Percentiles rank a stretch among this genome's conserved stretches.
These are phyloP conservation scores for Lepidochrysops patricia DNA, from an alignment of 2,888 invertebrate genomes.

Conservation along the genomic window DNA sequence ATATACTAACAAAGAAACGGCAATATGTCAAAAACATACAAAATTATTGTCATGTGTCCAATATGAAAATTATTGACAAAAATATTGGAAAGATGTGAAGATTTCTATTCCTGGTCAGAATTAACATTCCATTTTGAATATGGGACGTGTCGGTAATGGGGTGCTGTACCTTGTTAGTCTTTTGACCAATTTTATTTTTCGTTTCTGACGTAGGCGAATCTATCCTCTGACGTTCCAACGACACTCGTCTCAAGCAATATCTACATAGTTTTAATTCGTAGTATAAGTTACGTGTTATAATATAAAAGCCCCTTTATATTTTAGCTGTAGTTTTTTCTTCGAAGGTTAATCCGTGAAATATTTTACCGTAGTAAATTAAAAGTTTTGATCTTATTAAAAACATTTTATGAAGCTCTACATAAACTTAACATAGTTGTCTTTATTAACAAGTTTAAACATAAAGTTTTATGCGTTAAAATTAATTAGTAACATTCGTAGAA, in stretches of 20 bases:
- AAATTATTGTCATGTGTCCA: too few species aligned
- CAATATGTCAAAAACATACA: too few species aligned
- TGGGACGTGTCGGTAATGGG: not conserved
- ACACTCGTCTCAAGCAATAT: conserved; percentile 13
- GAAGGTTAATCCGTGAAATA: not conserved
- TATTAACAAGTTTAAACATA: too few species aligned
- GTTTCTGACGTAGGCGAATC: not conserved
- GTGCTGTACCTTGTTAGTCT: conserved; percentile 5
- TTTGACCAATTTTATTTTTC: conserved; percentile 13
- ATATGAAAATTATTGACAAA: too few species aligned
- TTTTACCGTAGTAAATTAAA: not conserved
- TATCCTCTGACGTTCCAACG: conserved; percentile 13
- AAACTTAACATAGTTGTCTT: too few species aligned
- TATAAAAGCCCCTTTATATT: conserved; percentile 11
- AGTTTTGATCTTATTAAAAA: too few species aligned
- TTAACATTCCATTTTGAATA: not conserved
- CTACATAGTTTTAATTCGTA: not conserved
- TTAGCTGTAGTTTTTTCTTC: not conserved
- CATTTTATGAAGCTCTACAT: too few species aligned
- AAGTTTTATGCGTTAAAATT: too few species aligned
- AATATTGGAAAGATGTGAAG: too few species aligned
- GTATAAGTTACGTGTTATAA: not conserved
- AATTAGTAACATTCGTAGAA: too few species aligned
- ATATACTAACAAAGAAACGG: too few species aligned
- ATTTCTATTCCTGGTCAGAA: not conserved